Evolutionary conservation across 2,888 invertebrate genomes (phyloP), one percentile per base, ranked within the genome.

Genomic region (Diloba caeruleocephala): DNA sequence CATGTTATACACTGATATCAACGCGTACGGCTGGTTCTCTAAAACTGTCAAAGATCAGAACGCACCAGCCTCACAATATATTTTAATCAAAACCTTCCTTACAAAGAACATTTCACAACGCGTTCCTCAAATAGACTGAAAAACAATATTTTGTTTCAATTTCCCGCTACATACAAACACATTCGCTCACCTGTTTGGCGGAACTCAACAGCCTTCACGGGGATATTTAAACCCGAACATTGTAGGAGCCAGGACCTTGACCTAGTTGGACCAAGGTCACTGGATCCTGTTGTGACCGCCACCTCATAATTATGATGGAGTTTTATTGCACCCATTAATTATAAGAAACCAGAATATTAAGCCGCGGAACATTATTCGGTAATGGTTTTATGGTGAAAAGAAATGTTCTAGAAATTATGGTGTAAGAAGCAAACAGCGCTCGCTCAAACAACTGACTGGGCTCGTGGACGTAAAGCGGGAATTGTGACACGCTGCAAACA

Each of bases 251-350:
- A 26, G 14, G 33, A 32, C 45, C 45, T 42, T 53, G 53, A 52
- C 61, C 61, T 17, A 25, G 15, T 34, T 14, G 14, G 6, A 1
- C 6, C 33, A 46, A 34, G 53, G 61, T 31, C 37, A 26, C 28
- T 2, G 36, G 17, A 12, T 33, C 29, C 42, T 32, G 32, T 12
- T 9, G 32, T 17, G 21, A 15, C 36, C 63, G 41, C 41, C 25
- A 17, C 32, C 39, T 14, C 17, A 14, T 71, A 59, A 71, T 59
- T 46, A 62, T 73, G 58, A 71, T 45, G 34, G 26, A 70, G 39
- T 41, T 48, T 62, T 70, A 71, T 70, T 73, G 34, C 41, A 53
- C 36, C 26, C 39, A 46, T 62, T 55, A 34, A 19, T 71, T 54
- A 56, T 43, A 8, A 17, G 3, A 2, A 26, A 21, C 15, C 15